Percentiles rank a stretch among this genome's conserved stretches.
These are phyloP conservation scores for Phenacoccus solenopsis DNA, from an alignment of 1,140 invertebrate genomes.

Conservation along the genomic window DNA sequence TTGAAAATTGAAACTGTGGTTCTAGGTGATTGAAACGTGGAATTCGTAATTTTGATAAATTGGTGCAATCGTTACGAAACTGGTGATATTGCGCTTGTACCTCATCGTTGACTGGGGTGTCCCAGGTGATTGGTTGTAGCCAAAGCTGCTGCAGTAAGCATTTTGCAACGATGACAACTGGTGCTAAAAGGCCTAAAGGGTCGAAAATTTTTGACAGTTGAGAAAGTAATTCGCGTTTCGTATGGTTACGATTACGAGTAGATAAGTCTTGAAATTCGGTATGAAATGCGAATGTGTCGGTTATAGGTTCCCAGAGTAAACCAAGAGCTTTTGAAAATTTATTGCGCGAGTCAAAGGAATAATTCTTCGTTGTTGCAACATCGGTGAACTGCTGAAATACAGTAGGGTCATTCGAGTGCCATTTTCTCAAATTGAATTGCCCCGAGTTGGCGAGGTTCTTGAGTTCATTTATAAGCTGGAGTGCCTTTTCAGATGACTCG, in stretches of 20 bases:
- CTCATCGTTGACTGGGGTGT: conserved; percentile 25
- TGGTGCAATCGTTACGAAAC: conserved; percentile 22
- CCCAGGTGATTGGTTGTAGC: conserved; percentile 29
- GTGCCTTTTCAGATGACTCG: too few species aligned
- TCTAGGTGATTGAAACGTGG: not conserved
- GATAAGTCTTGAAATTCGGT: too few species aligned
- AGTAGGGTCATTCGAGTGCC: conserved; percentile 21
- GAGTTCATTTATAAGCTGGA: too few species aligned
- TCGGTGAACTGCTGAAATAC: not conserved
- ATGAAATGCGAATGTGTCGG: not conserved
- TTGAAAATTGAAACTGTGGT: not conserved
- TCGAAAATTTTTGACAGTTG: conserved; percentile 29
- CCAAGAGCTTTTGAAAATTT: not conserved
- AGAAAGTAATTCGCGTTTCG: conserved; percentile 28
- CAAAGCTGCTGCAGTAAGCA: conserved; percentile 30
- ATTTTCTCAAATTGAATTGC: conserved; percentile 28
- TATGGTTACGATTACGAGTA: not conserved
- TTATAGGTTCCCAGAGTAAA: not conserved
- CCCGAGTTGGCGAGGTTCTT: conserved; percentile 22
- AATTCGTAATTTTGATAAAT: not conserved
- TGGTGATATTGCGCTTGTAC: conserved; percentile 25
- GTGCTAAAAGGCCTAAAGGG: conserved; percentile 29
- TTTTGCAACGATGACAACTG: conserved; percentile 27
- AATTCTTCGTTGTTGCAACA: not conserved
- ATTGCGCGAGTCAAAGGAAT: not conserved